Conservation (phyloP, 2,797 vertebrate genomes). For the Gorsachius magnificus region DNA sequence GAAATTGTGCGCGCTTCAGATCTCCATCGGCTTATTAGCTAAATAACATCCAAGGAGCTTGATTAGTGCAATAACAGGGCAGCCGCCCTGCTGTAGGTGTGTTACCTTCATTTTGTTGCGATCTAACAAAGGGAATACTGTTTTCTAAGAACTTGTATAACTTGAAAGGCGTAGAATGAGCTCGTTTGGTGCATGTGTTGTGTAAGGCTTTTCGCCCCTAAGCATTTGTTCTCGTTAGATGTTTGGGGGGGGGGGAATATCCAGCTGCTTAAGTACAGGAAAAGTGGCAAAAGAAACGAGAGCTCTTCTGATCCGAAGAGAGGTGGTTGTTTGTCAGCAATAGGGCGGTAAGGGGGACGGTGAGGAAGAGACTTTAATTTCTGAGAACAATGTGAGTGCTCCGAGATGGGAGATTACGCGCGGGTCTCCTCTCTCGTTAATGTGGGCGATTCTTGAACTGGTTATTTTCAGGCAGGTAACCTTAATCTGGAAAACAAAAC, state of each 20-base stretch:
- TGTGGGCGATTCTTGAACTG: slow-evolving; percentile 37
- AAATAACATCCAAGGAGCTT: slow-evolving; percentile 64
- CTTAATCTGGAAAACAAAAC: not conserved
- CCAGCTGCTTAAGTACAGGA: not conserved
- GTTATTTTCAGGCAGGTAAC: slow-evolving; percentile 73
- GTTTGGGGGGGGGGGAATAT: not conserved
- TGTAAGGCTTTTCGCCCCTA: slow-evolving; percentile 56
- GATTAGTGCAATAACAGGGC: slow-evolving; percentile 66
- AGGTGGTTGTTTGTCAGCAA: not conserved
- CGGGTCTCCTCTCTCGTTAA: slow-evolving; percentile 26
- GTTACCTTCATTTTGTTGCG: slow-evolving; percentile 49
- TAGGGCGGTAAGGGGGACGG: not conserved
- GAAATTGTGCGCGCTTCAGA: slow-evolving; percentile 55
- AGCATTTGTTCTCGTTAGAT: slow-evolving; percentile 51
- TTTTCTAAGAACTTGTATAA: slow-evolving; percentile 67
- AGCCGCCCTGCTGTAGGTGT: slow-evolving; percentile 48
- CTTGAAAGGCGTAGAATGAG: slow-evolving; percentile 52
- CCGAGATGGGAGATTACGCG: not conserved
- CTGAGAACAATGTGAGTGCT: slow-evolving; percentile 30
- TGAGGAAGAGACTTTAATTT: slow-evolving; percentile 12
- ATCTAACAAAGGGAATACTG: slow-evolving; percentile 56
- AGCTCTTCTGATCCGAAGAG: slow-evolving; percentile 49
- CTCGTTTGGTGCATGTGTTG: slow-evolving; percentile 51
- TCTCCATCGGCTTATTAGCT: slow-evolving; percentile 61
- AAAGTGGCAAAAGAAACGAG: slow-evolving; percentile 39